Conservation (phyloP, 2,113 vertebrate genomes). For the Ageneiosus marmoratus region DNA sequence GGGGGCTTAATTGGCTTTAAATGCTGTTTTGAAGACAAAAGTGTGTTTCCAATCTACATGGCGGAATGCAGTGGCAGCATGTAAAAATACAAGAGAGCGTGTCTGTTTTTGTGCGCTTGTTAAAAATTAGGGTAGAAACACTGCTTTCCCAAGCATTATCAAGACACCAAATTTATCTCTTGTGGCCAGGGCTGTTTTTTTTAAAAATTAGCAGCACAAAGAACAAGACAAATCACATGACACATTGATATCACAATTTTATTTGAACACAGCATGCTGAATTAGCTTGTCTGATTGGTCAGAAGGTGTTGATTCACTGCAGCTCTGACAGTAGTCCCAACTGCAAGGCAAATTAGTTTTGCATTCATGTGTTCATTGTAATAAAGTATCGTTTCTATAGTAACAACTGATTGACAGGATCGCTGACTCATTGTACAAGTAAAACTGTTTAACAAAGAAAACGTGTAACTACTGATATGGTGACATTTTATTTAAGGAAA, state of each 20-base stretch:
- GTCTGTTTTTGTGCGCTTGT: slow-evolving; percentile 3
- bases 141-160: neutral
- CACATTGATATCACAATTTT: neutral
- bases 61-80: slow-evolving; percentile 31
- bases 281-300: neutral
- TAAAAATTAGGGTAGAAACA: neutral
- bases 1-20: slow-evolving; percentile 66
- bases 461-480: neutral
- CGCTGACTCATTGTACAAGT: neutral
- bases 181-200: neutral
- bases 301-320: neutral
- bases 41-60: slow-evolving; percentile 68
- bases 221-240: neutral
- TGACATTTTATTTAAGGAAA: neutral
- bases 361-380: neutral
- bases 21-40: slow-evolving; percentile 65
- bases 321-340: neutral
- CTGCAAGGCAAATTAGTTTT: neutral
- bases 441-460: neutral
- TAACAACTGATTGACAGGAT: neutral
- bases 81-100: slow-evolving; percentile 32
- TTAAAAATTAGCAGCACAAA: neutral
- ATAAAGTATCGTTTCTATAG: neutral
- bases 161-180: neutral
- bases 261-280: neutral